A percentile compares a stretch with the other conserved stretches of the same genome.
Conservation (phyloP, 2,797 vertebrate genomes). For the Galago senegalensis region DNA sequence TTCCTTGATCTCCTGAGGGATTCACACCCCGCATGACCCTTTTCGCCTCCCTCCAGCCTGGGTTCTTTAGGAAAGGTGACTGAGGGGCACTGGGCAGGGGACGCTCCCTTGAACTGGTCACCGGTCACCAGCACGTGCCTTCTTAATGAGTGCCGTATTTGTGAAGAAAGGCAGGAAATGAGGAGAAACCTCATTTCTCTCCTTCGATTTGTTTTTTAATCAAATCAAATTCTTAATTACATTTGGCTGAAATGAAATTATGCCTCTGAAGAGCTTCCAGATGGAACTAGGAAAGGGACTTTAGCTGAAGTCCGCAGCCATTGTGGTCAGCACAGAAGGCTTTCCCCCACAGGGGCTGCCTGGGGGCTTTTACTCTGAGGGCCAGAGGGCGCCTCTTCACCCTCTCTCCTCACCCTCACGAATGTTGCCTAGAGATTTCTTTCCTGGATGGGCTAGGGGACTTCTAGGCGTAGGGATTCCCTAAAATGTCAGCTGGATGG, state of each 20-base stretch:
- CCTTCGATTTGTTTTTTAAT: constrained; percentile 85
- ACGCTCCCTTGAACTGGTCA: background rate
- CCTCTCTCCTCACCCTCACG: background rate
- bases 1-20: constrained; percentile 35
- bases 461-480: background rate
- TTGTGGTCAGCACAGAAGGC: constrained; percentile 50
- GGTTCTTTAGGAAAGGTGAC: constrained; percentile 19
- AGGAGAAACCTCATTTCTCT: constrained; percentile 78
- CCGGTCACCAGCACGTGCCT: background rate
- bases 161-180: constrained; percentile 75
- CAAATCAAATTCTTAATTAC: constrained; percentile 87
- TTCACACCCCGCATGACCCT: background rate
- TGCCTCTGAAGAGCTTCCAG: constrained; percentile 84
- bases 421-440: background rate
- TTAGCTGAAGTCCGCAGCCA: constrained; percentile 65
- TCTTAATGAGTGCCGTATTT: constrained; percentile 63
- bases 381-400: background rate
- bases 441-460: background rate
- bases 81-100: background rate
- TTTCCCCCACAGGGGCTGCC: background rate
- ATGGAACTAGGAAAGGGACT: constrained; percentile 77
- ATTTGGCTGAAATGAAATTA: constrained; percentile 86
- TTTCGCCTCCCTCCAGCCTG: background rate
- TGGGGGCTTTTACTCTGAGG: background rate
- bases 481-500: background rate